Conservation (phyloP, 2,797 vertebrate species). For the Helicolenus hilgendorfi region DNA sequence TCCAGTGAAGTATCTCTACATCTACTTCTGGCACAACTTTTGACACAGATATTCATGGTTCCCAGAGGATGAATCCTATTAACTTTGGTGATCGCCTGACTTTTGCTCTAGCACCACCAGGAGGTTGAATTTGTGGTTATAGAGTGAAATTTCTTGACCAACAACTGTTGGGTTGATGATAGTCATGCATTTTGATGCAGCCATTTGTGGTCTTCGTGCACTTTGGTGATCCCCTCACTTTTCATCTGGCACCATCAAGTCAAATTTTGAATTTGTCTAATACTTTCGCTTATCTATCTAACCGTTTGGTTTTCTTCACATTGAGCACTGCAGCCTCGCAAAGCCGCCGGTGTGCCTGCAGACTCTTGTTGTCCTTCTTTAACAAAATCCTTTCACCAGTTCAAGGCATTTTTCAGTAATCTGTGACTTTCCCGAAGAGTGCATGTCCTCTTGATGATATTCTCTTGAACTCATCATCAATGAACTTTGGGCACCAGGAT, state of each 20-base stretch:
- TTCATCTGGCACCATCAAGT: not conserved
- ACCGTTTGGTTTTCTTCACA: constrained; percentile 1
- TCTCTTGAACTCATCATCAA: constrained; percentile 26
- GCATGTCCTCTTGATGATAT: not conserved
- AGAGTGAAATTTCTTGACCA: not conserved
- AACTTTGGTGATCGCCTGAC: not conserved
- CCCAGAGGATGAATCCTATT: not conserved
- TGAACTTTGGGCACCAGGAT: not conserved
- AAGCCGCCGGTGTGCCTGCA: not conserved
- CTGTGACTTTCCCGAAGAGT: not conserved
- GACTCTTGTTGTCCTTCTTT: not conserved
- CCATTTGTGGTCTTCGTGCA: not conserved
- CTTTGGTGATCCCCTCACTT: not conserved
- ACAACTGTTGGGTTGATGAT: not conserved
- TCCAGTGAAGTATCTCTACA: not conserved
- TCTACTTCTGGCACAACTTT: not conserved
- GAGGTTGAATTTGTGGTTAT: not conserved
- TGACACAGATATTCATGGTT: not conserved
- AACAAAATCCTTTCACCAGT: not conserved
- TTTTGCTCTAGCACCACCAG: not conserved
- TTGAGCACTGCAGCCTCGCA: not conserved
- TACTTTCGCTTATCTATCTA: not conserved
- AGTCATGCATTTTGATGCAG: not conserved
- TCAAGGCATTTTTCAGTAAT: constrained; percentile 19
- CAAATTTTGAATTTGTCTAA: not conserved